Evolutionary conservation across 2,797 vertebrate genomes (phyloP).

Genomic region (Benthosema pterotum): DNA sequence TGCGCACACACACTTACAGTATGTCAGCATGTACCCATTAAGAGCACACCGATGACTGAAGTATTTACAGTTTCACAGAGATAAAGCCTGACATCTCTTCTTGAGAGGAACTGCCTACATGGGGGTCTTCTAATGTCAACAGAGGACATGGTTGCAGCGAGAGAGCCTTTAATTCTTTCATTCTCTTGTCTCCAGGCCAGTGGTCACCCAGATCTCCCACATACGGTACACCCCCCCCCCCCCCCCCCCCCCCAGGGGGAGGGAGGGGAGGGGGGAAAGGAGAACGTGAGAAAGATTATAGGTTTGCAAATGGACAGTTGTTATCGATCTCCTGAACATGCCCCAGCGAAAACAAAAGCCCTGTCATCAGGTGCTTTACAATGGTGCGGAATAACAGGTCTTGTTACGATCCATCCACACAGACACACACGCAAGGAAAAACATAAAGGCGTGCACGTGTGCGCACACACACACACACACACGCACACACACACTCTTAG

Average conservation of each 20-base stretch:
- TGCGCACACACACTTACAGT: neutral
- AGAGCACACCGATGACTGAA: constrained; percentile 31
- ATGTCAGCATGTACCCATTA: constrained; percentile 21
- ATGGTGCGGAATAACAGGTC: constrained; percentile 15
- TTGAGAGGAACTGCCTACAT: neutral
- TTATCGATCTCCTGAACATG: neutral
- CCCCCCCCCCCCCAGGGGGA: no score
- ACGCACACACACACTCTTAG: no score
- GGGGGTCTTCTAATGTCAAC: neutral
- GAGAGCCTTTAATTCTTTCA: neutral
- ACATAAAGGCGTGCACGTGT: neutral
- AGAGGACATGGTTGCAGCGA: neutral
- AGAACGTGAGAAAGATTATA: neutral
- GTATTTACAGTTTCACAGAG: constrained; percentile 24
- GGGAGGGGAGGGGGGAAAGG: no score
- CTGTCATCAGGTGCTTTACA: constrained; percentile 12
- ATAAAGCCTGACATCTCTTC: constrained; percentile 28
- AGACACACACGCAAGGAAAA: neutral
- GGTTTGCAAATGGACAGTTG: constrained; percentile 26
- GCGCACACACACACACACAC: neutral
- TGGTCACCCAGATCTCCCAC: constrained; percentile 15
- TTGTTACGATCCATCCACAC: neutral
- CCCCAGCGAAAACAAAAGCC: constrained; percentile 6
- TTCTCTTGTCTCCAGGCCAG: constrained; percentile 11
- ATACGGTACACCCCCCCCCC: no score